These are phyloP conservation scores for Malurus melanocephalus DNA, from an alignment of 2,113 vertebrate species.

Conservation along the genomic window DNA sequence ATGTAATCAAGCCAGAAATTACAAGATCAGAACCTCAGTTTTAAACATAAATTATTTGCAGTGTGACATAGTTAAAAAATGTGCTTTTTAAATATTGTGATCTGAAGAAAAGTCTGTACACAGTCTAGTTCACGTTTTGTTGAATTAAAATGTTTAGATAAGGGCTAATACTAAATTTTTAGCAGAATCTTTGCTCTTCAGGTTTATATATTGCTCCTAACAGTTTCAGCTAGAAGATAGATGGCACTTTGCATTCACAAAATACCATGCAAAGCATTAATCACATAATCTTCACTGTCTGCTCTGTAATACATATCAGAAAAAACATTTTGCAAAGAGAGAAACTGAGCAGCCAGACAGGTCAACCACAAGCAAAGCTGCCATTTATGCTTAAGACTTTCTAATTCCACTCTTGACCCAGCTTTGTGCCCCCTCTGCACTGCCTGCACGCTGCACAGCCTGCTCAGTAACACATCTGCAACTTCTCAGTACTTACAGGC, in stretches of 20 bases:
- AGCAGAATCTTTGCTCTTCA: neutral
- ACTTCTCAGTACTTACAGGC: neutral
- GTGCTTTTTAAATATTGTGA: neutral
- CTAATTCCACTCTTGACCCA: neutral
- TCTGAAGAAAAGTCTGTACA: neutral
- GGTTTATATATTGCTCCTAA: neutral
- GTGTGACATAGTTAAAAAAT: neutral
- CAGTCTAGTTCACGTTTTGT: neutral
- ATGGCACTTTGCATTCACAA: constrained; percentile 34
- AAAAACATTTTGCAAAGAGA: neutral
- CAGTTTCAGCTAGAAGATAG: constrained; percentile 26
- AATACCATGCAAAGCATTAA: neutral
- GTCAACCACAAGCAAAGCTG: neutral
- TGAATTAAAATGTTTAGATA: neutral
- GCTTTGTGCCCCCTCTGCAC: neutral
- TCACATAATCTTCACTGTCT: constrained; percentile 10
- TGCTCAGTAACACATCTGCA: neutral
- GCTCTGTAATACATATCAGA: neutral
- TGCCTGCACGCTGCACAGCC: neutral
- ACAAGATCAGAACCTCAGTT: neutral
- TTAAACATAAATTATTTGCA: neutral
- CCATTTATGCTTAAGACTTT: neutral
- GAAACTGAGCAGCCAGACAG: neutral
- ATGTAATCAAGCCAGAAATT: neutral
- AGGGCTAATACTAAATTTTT: neutral